phyloP scores from a whole-genome alignment of 2,797 vertebrate species.

The Eleutherodactylus coqui region DNA sequence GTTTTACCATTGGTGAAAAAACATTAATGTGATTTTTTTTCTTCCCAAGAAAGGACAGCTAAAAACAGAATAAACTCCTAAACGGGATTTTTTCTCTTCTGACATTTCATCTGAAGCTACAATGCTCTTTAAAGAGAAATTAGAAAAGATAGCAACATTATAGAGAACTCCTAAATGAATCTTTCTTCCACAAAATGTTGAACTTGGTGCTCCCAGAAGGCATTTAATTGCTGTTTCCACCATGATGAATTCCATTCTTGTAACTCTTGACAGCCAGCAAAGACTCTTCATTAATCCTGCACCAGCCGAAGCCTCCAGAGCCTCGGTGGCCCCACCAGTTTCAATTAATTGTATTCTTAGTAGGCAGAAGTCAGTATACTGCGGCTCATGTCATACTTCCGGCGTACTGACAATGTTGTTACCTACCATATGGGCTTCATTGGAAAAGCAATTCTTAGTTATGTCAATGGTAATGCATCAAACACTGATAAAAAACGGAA shows the following conservation, averaged over 20 bases:
- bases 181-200: conserved; percentile 13
- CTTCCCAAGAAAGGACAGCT: neutral
- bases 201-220: neutral
- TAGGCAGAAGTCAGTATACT: conserved; percentile 63
- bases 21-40: neutral
- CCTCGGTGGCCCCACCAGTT: conserved; percentile 61
- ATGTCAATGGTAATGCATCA: neutral
- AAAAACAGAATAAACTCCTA: neutral
- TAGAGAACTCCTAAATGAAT: neutral
- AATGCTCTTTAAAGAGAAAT: neutral
- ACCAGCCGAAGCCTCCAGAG: conserved; percentile 68
- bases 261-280: conserved; percentile 66
- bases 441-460: neutral
- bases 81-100: neutral
- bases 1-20: neutral
- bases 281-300: conserved; percentile 70
- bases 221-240: conserved; percentile 69
- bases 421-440: neutral
- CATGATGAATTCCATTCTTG: conserved; percentile 69
- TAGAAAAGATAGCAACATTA: conserved; percentile 1
- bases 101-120: neutral
- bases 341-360: conserved; percentile 66
- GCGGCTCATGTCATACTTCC: conserved; percentile 38
- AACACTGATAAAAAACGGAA: neutral
- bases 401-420: neutral